A percentile compares a stretch with the other conserved stretches of the same genome.
Evolutionary conservation across 2,888 invertebrate species (phyloP).

Genomic region (Plagodis dolabraria): DNA sequence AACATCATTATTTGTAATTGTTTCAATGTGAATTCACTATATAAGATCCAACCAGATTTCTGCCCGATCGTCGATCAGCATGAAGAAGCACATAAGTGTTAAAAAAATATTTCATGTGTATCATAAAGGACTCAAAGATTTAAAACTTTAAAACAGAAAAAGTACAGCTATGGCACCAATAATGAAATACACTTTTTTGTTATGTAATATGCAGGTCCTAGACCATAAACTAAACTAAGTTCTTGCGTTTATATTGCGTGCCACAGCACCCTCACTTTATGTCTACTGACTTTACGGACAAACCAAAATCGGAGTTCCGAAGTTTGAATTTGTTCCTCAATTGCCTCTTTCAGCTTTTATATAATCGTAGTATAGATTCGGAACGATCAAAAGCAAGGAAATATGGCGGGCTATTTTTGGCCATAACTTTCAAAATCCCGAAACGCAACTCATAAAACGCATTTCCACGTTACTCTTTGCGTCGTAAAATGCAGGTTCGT

Average conservation of each 20-base stretch:
- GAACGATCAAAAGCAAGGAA: conserved; percentile 30
- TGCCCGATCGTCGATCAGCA: too few species aligned
- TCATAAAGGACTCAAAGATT: too few species aligned
- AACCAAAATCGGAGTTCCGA: conserved; percentile 23
- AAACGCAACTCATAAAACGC: conserved; percentile 29
- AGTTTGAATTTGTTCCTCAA: conserved; percentile 25
- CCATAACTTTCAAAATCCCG: conserved; percentile 28
- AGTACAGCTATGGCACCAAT: too few species aligned
- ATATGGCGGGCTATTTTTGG: conserved; percentile 29
- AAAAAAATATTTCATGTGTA: too few species aligned
- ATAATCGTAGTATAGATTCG: conserved; percentile 24
- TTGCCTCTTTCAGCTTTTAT: conserved; percentile 30
- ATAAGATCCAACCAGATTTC: too few species aligned
- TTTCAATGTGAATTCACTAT: too few species aligned
- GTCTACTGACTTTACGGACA: conserved; percentile 19
- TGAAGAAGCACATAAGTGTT: too few species aligned
- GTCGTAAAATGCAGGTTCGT: conserved; percentile 30
- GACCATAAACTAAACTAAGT: neutral
- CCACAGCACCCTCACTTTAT: conserved; percentile 9
- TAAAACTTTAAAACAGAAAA: too few species aligned
- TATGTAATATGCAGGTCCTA: too few species aligned
- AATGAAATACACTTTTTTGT: too few species aligned
- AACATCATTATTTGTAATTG: too few species aligned
- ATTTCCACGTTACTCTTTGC: conserved; percentile 29
- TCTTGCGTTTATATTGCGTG: conserved; percentile 17